Percentiles rank a stretch among this genome's conserved stretches.
Evolutionary conservation across 2,797 vertebrate species (phyloP).

Genomic region (Pseudochirops corinnae): DNA sequence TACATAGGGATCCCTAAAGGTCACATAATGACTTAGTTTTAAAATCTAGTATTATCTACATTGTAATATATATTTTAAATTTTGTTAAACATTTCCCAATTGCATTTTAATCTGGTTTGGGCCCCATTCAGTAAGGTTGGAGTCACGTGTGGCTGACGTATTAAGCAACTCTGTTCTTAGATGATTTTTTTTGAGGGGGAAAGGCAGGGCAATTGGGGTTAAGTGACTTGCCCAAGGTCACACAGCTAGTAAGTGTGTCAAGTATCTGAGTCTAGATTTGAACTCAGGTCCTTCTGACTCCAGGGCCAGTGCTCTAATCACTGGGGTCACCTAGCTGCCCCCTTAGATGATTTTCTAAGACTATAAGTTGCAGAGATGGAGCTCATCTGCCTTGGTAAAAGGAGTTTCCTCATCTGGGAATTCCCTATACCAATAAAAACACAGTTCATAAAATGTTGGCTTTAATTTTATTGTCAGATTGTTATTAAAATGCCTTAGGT

Average conservation of each 20-base stretch:
- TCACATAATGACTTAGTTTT: background rate
- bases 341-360: background rate
- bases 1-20: background rate
- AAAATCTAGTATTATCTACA: background rate
- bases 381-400: background rate
- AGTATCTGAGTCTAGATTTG: too few relatives aligned
- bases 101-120: background rate
- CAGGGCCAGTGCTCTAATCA: too few relatives aligned
- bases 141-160: background rate
- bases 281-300: too few relatives aligned
- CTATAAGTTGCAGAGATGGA: background rate
- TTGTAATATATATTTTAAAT: background rate
- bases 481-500: slow-evolving; percentile 51
- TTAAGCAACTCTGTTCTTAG: background rate
- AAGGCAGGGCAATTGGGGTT: too few relatives aligned
- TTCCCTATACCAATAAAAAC: background rate
- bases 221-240: too few relatives aligned
- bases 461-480: slow-evolving; percentile 61
- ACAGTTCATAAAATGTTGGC: slow-evolving; percentile 50
- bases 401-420: background rate
- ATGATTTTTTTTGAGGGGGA: background rate
- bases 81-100: background rate
- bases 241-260: too few relatives aligned
- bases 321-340: too few relatives aligned
- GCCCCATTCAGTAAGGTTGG: background rate